Percentiles rank a stretch among this genome's conserved stretches.
Evolutionary conservation across 2,797 vertebrate genomes (phyloP).

Genomic region (Gastrophryne carolinensis): DNA sequence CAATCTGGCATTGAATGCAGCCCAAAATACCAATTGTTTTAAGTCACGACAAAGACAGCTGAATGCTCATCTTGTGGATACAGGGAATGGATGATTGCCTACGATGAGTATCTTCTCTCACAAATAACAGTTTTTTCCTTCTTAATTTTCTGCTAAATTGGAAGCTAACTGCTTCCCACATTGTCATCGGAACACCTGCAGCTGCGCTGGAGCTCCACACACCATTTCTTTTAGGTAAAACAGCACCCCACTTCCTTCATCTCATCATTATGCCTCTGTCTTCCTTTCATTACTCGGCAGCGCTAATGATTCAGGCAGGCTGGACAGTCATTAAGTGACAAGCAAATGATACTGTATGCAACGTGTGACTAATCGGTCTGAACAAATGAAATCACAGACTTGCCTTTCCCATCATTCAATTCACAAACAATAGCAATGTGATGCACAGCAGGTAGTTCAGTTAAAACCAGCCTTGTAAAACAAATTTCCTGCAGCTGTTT

Average conservation of each 20-base stretch:
- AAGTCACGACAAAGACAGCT: slow-evolving; percentile 85
- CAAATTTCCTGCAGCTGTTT: slow-evolving; percentile 78
- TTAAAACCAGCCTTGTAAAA: slow-evolving; percentile 82
- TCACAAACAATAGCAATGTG: slow-evolving; percentile 79
- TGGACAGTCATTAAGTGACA: slow-evolving; percentile 95
- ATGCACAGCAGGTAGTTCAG: slow-evolving; percentile 84
- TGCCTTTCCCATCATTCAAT: slow-evolving; percentile 82
- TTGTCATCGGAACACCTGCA: slow-evolving; percentile 85
- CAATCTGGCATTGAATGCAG: slow-evolving; percentile 82
- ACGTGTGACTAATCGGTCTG: slow-evolving; percentile 82
- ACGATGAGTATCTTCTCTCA: slow-evolving; percentile 83
- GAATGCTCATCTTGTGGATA: slow-evolving; percentile 78
- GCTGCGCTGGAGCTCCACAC: slow-evolving; percentile 80
- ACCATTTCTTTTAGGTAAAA: slow-evolving; percentile 82
- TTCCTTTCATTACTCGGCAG: slow-evolving; percentile 86
- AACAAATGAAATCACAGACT: slow-evolving; percentile 97
- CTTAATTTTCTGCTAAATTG: slow-evolving; percentile 94
- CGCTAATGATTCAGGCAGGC: slow-evolving; percentile 83
- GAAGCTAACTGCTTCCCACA: slow-evolving; percentile 85
- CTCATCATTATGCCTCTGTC: slow-evolving; percentile 85
- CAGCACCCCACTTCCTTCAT: slow-evolving; percentile 79
- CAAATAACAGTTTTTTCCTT: slow-evolving; percentile 91
- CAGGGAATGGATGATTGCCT: slow-evolving; percentile 78
- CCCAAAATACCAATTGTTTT: slow-evolving; percentile 82
- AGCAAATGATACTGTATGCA: slow-evolving; percentile 95